Conservation (phyloP, 2,113 vertebrate species). For the Xiphophorus maculatus region DNA sequence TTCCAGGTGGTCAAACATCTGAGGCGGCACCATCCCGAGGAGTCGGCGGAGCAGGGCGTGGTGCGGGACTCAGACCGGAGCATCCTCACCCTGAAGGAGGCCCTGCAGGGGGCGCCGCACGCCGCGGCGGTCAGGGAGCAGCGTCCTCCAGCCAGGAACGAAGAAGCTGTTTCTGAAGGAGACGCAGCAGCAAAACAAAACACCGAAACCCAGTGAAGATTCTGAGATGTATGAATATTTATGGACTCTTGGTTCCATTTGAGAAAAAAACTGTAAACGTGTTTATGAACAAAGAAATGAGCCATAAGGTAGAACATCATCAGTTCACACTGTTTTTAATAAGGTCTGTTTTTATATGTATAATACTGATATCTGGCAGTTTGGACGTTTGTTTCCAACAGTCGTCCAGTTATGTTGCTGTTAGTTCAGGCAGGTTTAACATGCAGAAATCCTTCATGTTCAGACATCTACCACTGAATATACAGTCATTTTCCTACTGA, state of each 20-base stretch:
- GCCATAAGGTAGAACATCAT: slow-evolving; percentile 6
- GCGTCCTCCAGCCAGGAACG: neutral
- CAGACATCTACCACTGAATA: no score
- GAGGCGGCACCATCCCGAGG: slow-evolving; percentile 81
- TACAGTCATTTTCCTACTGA: no score
- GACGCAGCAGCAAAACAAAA: neutral
- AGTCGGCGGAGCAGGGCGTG: slow-evolving; percentile 83
- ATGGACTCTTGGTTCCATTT: neutral
- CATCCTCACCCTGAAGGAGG: slow-evolving; percentile 81
- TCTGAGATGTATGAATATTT: neutral
- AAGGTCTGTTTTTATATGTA: neutral
- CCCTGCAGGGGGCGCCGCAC: slow-evolving; percentile 72
- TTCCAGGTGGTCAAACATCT: slow-evolving; percentile 87
- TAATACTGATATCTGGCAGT: slow-evolving; percentile 4
- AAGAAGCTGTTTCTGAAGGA: slow-evolving; percentile 2
- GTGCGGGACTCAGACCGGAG: slow-evolving; percentile 82
- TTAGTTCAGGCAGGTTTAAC: neutral
- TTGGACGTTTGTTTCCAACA: neutral
- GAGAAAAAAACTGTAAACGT: neutral
- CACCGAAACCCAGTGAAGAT: neutral
- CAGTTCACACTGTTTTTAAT: neutral
- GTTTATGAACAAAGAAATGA: neutral
- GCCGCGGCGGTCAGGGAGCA: slow-evolving; percentile 12
- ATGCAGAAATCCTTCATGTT: slow-evolving; percentile 24
- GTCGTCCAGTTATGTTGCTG: neutral